These are phyloP conservation scores for Gymnodraco acuticeps DNA, from an alignment of 2,797 vertebrate species.

Conservation along the genomic window DNA sequence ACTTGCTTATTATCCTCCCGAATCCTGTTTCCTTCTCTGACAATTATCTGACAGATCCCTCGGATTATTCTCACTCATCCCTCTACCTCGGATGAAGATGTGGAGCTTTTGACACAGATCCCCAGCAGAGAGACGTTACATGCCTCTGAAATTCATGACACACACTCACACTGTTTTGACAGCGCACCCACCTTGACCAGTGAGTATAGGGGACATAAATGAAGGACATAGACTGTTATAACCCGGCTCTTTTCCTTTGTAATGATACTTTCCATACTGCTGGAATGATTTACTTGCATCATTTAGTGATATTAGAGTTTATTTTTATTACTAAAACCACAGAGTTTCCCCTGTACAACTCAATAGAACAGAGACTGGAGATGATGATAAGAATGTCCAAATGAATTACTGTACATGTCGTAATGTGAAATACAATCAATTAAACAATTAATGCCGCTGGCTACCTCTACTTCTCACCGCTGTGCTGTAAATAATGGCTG, in stretches of 20 bases:
- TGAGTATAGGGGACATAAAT: neutral
- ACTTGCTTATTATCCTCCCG: conserved; percentile 3
- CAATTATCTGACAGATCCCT: conserved; percentile 85
- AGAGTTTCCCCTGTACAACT: conserved; percentile 15
- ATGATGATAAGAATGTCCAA: conserved; percentile 8
- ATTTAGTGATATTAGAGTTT: conserved; percentile 10
- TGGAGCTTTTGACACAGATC: conserved; percentile 82
- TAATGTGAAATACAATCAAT: conserved; percentile 24
- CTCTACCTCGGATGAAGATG: conserved; percentile 90
- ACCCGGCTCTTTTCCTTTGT: neutral
- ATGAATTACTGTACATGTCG: neutral
- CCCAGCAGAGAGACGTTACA: conserved; percentile 71
- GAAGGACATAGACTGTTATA: conserved; percentile 20
- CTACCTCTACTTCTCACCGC: conserved; percentile 36
- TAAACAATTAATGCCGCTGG: conserved; percentile 27
- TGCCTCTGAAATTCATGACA: conserved; percentile 63
- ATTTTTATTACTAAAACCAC: conserved; percentile 39
- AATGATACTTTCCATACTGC: conserved; percentile 11
- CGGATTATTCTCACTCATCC: conserved; percentile 90
- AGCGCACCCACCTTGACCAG: conserved; percentile 77
- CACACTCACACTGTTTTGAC: conserved; percentile 67
- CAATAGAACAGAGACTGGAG: neutral
- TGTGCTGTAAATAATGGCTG: conserved; percentile 16
- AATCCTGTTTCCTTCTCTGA: conserved; percentile 23
- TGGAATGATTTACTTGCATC: conserved; percentile 44